These are phyloP conservation scores for Pithecia hirsuta DNA, from an alignment of 2,797 vertebrate genomes.

Conservation along the genomic window DNA sequence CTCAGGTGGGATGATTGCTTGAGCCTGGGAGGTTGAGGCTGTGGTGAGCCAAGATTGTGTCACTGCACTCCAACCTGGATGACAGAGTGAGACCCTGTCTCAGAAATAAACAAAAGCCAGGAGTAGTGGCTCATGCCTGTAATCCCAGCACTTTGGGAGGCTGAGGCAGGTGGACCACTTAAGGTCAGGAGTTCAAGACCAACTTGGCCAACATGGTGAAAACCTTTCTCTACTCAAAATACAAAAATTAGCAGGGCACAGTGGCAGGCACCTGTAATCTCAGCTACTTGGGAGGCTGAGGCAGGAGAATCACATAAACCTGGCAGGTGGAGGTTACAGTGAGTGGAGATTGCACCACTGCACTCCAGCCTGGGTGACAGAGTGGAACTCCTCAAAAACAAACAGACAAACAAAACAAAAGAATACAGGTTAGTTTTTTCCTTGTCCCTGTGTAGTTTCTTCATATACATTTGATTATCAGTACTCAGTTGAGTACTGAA, in stretches of 20 bases:
- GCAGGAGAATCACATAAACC: not conserved
- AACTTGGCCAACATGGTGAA: not conserved
- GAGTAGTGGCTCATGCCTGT: not conserved
- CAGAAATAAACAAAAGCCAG: not conserved
- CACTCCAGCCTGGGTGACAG: not conserved
- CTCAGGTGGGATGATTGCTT: not conserved
- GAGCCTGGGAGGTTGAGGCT: not conserved
- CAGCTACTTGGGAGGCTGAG: not conserved
- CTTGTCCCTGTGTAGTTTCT: not conserved
- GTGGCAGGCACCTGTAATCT: not conserved
- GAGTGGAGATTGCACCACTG: not conserved
- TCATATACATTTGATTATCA: not conserved
- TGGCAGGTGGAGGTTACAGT: not conserved
- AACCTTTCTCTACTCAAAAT: not conserved
- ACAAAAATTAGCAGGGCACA: not conserved
- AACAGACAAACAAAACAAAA: not conserved
- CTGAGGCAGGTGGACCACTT: not conserved
- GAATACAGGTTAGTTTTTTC: not conserved
- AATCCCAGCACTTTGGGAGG: not conserved
- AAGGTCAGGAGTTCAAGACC: not conserved
- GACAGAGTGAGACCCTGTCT: not conserved
- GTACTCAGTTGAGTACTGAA: not conserved
- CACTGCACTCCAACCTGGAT: not conserved
- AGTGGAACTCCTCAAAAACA: not conserved
- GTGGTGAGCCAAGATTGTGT: not conserved